Evolutionary conservation across 2,797 vertebrate genomes (phyloP).

Genomic region (Hoplostethus mediterraneus): DNA sequence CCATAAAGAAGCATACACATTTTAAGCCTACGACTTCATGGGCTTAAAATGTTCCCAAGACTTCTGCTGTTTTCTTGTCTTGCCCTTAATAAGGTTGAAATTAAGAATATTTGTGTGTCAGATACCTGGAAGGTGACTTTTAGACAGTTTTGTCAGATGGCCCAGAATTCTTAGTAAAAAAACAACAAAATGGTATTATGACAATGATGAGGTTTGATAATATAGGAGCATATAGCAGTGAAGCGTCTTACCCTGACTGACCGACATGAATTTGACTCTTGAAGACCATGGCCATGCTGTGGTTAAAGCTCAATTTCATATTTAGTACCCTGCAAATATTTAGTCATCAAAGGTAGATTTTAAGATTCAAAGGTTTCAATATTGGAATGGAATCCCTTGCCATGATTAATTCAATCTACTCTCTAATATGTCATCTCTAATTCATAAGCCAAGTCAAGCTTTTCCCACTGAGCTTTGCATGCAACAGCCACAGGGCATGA

Average conservation of each 20-base stretch:
- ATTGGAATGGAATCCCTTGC: slow-evolving; percentile 62
- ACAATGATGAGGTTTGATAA: neutral
- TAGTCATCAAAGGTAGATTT: slow-evolving; percentile 56
- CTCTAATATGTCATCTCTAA: slow-evolving; percentile 78
- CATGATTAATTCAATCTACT: slow-evolving; percentile 73
- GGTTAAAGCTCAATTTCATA: too few relatives aligned
- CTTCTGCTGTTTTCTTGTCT: slow-evolving; percentile 44
- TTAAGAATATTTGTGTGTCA: slow-evolving; percentile 34
- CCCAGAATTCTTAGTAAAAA: neutral
- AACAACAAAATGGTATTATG: too few relatives aligned
- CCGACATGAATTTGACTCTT: slow-evolving; percentile 29
- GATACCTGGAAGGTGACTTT: slow-evolving; percentile 21
- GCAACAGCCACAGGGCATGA: slow-evolving; percentile 48
- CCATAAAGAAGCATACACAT: slow-evolving; percentile 61
- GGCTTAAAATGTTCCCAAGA: slow-evolving; percentile 12
- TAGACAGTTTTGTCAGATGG: slow-evolving; percentile 23
- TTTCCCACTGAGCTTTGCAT: slow-evolving; percentile 54
- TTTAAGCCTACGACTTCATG: slow-evolving; percentile 58
- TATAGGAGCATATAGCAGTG: neutral
- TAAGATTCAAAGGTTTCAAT: slow-evolving; percentile 41
- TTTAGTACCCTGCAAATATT: slow-evolving; percentile 59
- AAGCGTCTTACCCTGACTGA: neutral
- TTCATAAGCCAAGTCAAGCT: slow-evolving; percentile 73
- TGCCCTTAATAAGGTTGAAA: slow-evolving; percentile 50
- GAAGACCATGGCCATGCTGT: slow-evolving; percentile 22